Percentiles rank a stretch among this genome's conserved stretches.
These are phyloP conservation scores for Schrankia costaestrigalis DNA, from an alignment of 2,888 invertebrate genomes.

Conservation along the genomic window DNA sequence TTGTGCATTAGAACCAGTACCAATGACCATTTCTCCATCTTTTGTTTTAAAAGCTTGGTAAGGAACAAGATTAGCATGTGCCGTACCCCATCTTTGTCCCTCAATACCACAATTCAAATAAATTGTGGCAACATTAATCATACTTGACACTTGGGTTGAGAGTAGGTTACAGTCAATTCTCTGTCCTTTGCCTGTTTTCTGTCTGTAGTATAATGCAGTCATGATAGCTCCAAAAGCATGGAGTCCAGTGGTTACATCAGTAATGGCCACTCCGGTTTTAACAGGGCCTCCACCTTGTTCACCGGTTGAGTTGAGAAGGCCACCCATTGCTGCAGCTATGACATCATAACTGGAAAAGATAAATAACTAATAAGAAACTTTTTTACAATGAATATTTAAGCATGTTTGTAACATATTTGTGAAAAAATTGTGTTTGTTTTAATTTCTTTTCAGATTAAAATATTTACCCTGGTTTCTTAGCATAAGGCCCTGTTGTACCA, in stretches of 20 bases:
- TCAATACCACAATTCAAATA: constrained; percentile 92
- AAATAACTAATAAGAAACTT: no score
- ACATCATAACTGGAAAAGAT: constrained; percentile 91
- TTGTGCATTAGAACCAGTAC: constrained; percentile 92
- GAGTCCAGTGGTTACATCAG: constrained; percentile 95
- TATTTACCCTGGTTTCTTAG: constrained; percentile 87
- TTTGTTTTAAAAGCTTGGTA: constrained; percentile 93
- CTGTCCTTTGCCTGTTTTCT: constrained; percentile 90
- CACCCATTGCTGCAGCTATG: constrained; percentile 95
- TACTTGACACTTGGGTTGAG: constrained; percentile 93
- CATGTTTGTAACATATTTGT: no score
- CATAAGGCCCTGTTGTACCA: constrained; percentile 93
- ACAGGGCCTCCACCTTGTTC: constrained; percentile 90
- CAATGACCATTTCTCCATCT: constrained; percentile 92
- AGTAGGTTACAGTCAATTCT: constrained; percentile 96
- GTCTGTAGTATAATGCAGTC: constrained; percentile 90
- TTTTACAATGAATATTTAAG: no score
- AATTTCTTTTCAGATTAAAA: neutral
- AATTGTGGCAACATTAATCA: constrained; percentile 94
- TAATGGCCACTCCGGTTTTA: constrained; percentile 95
- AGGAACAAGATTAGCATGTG: constrained; percentile 96
- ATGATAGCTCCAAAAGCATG: constrained; percentile 97
- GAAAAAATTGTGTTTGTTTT: neutral
- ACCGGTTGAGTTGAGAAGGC: constrained; percentile 94
- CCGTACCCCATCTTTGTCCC: constrained; percentile 92